These are phyloP conservation scores for Nothoprocta perdicaria DNA, from an alignment of 2,113 vertebrate genomes.

Conservation along the genomic window DNA sequence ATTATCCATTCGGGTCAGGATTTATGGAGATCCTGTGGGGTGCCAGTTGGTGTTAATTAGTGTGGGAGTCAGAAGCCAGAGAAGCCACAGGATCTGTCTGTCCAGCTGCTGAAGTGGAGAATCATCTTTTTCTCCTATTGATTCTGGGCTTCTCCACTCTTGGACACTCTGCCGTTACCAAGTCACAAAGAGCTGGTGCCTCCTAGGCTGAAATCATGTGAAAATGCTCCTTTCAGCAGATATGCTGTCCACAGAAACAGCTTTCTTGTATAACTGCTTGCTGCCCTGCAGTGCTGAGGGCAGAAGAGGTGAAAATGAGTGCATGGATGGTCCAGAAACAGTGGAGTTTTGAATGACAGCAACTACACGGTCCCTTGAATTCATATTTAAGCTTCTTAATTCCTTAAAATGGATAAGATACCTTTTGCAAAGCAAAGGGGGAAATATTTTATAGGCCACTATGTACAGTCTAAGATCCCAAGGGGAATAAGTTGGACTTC, in stretches of 20 bases:
- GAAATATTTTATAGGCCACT: background rate
- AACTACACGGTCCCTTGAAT: background rate
- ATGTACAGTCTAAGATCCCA: background rate
- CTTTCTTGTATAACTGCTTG: background rate
- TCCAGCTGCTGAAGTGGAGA: background rate
- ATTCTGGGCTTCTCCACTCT: background rate
- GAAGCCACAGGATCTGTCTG: background rate
- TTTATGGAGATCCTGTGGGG: slow-evolving; percentile 14
- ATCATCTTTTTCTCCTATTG: background rate
- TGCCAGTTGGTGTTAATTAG: slow-evolving; percentile 9
- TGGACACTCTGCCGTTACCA: background rate
- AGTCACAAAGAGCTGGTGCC: background rate
- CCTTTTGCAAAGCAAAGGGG: background rate
- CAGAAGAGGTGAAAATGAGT: background rate
- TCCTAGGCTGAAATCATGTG: background rate
- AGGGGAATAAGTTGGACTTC: slow-evolving; percentile 17
- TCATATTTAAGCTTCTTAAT: background rate
- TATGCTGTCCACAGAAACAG: slow-evolving; percentile 7
- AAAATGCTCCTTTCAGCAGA: background rate
- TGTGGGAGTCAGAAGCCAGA: background rate
- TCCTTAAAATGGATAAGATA: background rate
- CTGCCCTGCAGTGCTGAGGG: background rate
- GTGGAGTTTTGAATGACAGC: background rate
- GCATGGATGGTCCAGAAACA: background rate
- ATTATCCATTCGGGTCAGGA: slow-evolving; percentile 33